phyloP scores from a whole-genome alignment of 2,113 vertebrate genomes.

The Ciconia stormi region DNA sequence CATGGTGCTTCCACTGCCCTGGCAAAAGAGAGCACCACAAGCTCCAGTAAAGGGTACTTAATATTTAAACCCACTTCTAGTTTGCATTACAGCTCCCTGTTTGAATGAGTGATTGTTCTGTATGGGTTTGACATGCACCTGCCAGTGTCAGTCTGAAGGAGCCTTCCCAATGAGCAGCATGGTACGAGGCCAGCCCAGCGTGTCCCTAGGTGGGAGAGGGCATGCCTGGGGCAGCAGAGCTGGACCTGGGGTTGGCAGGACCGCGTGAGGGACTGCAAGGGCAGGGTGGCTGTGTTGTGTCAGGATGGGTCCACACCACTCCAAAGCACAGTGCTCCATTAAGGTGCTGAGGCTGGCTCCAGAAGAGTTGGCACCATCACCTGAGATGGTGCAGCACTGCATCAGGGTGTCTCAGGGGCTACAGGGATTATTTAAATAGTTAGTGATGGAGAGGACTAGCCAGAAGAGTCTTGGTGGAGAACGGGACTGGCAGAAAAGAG shows the following conservation, averaged over 20 bases:
- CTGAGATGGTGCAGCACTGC: background rate
- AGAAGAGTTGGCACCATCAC: background rate
- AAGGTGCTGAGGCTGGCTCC: background rate
- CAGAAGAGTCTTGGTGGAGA: background rate
- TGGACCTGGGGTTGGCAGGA: background rate
- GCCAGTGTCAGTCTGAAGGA: background rate
- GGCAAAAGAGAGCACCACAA: background rate
- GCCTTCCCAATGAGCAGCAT: fast-evolving
- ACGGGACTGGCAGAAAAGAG: background rate
- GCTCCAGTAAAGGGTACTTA: background rate
- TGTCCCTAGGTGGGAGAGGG: background rate
- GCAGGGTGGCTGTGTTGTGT: background rate
- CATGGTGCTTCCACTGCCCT: background rate
- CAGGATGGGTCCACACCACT: fast-evolving
- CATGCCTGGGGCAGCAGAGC: background rate
- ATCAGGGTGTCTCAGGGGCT: background rate
- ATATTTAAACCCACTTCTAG: background rate
- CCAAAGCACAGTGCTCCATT: background rate
- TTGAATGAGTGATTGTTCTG: background rate
- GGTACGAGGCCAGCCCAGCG: background rate
- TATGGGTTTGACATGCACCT: background rate
- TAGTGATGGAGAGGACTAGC: background rate
- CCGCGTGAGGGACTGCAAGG: background rate
- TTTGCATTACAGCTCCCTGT: background rate
- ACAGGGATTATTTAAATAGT: background rate